phyloP scores from a whole-genome alignment of 2,888 invertebrate genomes.

The Muscina levida region DNA sequence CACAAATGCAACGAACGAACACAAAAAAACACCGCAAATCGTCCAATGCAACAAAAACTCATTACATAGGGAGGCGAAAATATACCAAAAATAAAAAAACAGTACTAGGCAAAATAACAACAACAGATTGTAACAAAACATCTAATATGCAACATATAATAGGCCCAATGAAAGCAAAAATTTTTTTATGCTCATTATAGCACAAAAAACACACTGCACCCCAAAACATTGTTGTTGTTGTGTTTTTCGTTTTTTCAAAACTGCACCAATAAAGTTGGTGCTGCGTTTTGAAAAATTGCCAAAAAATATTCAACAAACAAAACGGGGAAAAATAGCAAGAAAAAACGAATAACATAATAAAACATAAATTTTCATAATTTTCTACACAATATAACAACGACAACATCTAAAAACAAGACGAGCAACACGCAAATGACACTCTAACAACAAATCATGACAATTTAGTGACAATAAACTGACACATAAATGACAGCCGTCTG shows the following conservation, averaged over 20 bases:
- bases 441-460: constrained; percentile 64
- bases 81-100: no score
- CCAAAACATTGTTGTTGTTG: no score
- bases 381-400: not conserved
- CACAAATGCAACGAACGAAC: constrained; percentile 4
- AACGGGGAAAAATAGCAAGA: no score
- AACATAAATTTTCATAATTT: constrained; percentile 27
- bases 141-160: no score
- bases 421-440: constrained; percentile 50
- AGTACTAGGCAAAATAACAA: no score
- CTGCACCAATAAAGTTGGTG: not conserved
- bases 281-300: constrained; percentile 56
- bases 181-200: no score
- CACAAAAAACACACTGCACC: no score
- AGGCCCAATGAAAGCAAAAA: not conserved
- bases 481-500: constrained; percentile 46
- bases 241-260: not conserved
- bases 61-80: no score
- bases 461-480: constrained; percentile 58
- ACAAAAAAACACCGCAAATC: constrained; percentile 8
- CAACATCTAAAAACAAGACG: constrained; percentile 38
- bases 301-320: no score
- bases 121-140: no score
- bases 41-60: no score
- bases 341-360: constrained; percentile 20